Conservation (phyloP, 1,140 invertebrate species). For the Heliothis subflexa region DNA sequence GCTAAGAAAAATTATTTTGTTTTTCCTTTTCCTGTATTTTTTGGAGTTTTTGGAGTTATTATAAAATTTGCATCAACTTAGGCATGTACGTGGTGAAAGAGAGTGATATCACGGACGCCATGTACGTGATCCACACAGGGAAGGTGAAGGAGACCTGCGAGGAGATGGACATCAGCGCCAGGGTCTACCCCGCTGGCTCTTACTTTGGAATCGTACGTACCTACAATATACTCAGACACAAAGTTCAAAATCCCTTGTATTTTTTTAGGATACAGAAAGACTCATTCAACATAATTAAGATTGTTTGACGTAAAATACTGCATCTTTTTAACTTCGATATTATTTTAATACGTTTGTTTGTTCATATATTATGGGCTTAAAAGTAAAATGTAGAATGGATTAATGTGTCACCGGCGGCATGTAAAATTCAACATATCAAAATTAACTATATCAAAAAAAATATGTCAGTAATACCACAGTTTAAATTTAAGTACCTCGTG, state of each 20-base stretch:
- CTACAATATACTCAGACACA: neutral
- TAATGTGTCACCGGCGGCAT: too few relatives aligned
- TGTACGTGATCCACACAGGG: conserved; percentile 81
- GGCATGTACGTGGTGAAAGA: conserved; percentile 81
- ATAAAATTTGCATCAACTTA: conserved; percentile 43
- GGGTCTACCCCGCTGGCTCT: conserved; percentile 60
- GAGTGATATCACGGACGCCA: conserved; percentile 76
- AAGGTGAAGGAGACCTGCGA: conserved; percentile 63
- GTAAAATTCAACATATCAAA: too few relatives aligned
- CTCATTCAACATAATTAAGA: too few relatives aligned
- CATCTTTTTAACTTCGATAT: too few relatives aligned
- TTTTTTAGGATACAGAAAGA: too few relatives aligned
- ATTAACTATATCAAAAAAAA: neutral
- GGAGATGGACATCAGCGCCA: conserved; percentile 38
- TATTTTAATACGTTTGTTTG: too few relatives aligned
- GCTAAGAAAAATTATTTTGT: too few relatives aligned
- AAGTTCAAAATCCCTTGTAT: too few relatives aligned
- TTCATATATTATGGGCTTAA: too few relatives aligned
- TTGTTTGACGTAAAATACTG: too few relatives aligned
- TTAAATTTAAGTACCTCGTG: too few relatives aligned
- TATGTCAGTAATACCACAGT: neutral
- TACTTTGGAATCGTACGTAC: conserved; percentile 68
- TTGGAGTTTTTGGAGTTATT: neutral
- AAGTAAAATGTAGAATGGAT: too few relatives aligned
- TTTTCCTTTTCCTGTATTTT: neutral